Evolutionary conservation across 2,797 vertebrate genomes (phyloP), one percentile per base, ranked within the genome.

Genomic region (Sebastes cheni): DNA sequence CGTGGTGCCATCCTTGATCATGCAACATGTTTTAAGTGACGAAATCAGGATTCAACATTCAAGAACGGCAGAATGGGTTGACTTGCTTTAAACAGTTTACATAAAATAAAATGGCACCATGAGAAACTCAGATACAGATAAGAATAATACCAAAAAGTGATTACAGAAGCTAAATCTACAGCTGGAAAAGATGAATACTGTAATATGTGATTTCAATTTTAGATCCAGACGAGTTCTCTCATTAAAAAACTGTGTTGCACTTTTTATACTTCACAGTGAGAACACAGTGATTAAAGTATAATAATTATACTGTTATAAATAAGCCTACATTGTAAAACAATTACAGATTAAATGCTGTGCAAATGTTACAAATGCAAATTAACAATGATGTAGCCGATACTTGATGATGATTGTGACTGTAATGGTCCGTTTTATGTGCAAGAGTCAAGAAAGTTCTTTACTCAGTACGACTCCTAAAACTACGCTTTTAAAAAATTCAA

Each of bases 351-450:
- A 84, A 75, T 34, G 14, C n/a, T 36, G 67, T 75, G 36, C 4
- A 66, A 82, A 72, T 66, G 54, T 39, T 72, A 55, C 62, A 61
- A 80, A 74, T 72, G 16, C 20, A 66, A 58, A 25, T 29, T 25
- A n/a, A 81, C 39, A 60, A 36, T 81, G 76, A 42, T 75, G n/a
- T 20, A 32, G 18, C 16, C 34, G 55, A 73, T 50, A 78, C 56
- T 58, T 54, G 11, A 50, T 83, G 56, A 70, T 72, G 22, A 76
- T 74, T 83, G 18, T 67, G 78, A 75, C 75, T 39, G 22, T 80
- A 80, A 83, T 82, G 55, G 61, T 66, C 77, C 23, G 7, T 82
- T 79, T 84, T 30, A 42, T 72, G 75, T 66, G 34, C 25, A 14
- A 52, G 22, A 59, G 32, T 61, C 25, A 32, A 75, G 46, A 59